Percentiles rank a stretch among this genome's conserved stretches.
Evolutionary conservation across 2,888 invertebrate species (phyloP).

Genomic region (Ophraella communa): DNA sequence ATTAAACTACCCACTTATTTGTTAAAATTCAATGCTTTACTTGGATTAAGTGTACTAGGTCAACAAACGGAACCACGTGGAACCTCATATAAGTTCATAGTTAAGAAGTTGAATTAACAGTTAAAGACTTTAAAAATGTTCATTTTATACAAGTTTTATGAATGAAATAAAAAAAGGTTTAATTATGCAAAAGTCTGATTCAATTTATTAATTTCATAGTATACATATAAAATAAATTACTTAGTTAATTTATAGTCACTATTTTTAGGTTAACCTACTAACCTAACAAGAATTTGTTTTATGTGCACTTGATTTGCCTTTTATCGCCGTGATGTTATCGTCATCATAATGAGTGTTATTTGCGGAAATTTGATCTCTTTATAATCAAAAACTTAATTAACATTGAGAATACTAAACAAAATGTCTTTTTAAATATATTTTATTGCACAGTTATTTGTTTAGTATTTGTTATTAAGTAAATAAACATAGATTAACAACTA

Average conservation of each 20-base stretch:
- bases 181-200: too few species aligned
- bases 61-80: slow-evolving; percentile 12
- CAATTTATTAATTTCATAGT: background rate
- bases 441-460: too few species aligned
- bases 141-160: background rate
- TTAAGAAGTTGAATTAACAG: background rate
- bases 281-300: background rate
- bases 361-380: background rate
- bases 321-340: background rate
- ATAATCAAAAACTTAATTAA: too few species aligned
- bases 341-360: background rate
- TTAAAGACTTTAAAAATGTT: background rate
- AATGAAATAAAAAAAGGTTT: too few species aligned
- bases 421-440: too few species aligned
- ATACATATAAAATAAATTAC: too few species aligned
- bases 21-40: background rate
- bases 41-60: background rate
- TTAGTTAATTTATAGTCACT: background rate
- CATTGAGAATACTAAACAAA: too few species aligned
- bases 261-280: background rate
- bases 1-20: background rate
- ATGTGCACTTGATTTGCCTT: background rate
- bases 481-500: too few species aligned
- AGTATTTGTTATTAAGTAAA: too few species aligned
- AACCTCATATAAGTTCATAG: background rate